Conservation (phyloP, 2,888 invertebrate species). For the Resseliella maxima region DNA sequence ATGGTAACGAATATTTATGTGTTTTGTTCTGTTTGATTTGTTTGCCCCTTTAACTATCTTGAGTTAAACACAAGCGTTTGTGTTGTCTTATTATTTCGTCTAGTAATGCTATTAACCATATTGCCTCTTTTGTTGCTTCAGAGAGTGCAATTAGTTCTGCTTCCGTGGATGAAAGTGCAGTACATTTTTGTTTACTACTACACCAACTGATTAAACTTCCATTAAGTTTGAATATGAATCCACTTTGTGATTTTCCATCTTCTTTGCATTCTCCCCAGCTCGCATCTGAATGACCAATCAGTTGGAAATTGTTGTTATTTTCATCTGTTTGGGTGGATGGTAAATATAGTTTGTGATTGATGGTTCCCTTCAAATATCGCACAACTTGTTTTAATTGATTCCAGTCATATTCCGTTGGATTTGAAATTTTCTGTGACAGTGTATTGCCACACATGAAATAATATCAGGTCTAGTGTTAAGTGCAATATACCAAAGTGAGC, state of each 20-base stretch:
- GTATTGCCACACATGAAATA: too few species aligned
- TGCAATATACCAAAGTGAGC: too few species aligned
- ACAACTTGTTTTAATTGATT: slow-evolving; percentile 61
- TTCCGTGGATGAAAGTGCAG: slow-evolving; percentile 60
- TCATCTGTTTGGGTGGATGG: neutral
- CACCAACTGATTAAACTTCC: slow-evolving; percentile 61
- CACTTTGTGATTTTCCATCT: slow-evolving; percentile 62
- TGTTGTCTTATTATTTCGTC: too few species aligned
- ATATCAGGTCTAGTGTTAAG: too few species aligned
- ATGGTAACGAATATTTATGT: too few species aligned
- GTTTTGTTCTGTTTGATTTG: too few species aligned
- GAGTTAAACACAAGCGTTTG: too few species aligned
- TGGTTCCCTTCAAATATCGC: slow-evolving; percentile 54
- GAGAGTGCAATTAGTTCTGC: slow-evolving; percentile 60
- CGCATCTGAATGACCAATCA: slow-evolving; percentile 62
- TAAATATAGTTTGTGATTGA: slow-evolving; percentile 56
- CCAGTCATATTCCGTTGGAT: slow-evolving; percentile 61
- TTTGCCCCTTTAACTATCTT: too few species aligned
- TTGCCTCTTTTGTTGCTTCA: slow-evolving; percentile 59
- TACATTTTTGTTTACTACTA: slow-evolving; percentile 61
- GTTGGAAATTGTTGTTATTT: neutral
- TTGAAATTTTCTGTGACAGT: slow-evolving; percentile 61
- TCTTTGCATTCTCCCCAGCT: slow-evolving; percentile 62
- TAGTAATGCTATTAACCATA: too few species aligned
- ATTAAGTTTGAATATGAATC: slow-evolving; percentile 60